Percentiles rank a stretch among this genome's conserved stretches.
These are phyloP conservation scores for Colletes latitarsis DNA, from an alignment of 1,140 invertebrate species.

Conservation along the genomic window DNA sequence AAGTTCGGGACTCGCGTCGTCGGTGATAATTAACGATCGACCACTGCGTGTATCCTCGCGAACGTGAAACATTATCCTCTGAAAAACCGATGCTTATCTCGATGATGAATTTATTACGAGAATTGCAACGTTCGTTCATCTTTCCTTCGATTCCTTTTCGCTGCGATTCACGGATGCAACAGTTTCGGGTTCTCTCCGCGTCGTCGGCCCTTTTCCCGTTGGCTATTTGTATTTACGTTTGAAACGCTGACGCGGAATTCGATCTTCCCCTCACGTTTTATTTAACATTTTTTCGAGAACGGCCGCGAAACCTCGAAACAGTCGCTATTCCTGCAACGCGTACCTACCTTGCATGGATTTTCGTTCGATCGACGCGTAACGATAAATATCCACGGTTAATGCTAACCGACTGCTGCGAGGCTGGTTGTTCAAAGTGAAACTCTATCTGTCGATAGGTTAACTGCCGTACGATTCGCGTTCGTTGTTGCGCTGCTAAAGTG, in stretches of 20 bases:
- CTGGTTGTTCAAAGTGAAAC: constrained; percentile 52
- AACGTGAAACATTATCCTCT: constrained; percentile 66
- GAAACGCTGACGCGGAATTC: constrained; percentile 8
- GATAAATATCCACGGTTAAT: constrained; percentile 55
- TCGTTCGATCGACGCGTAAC: constrained; percentile 39
- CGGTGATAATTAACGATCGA: constrained; percentile 64
- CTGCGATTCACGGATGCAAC: neutral
- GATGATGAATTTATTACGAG: constrained; percentile 59
- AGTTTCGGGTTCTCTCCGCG: constrained; percentile 21
- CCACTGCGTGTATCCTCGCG: constrained; percentile 40
- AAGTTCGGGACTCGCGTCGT: constrained; percentile 61
- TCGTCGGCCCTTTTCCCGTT: neutral
- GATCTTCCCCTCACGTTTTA: constrained; percentile 32
- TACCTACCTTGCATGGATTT: constrained; percentile 38
- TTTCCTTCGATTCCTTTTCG: neutral
- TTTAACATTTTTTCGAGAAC: constrained; percentile 34
- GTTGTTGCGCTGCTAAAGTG: constrained; percentile 2
- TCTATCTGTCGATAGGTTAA: constrained; percentile 68
- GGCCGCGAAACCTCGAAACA: constrained; percentile 4
- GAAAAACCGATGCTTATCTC: constrained; percentile 67
- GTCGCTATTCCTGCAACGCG: neutral
- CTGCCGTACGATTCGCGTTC: constrained; percentile 32
- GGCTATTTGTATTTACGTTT: constrained; percentile 23
- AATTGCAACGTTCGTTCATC: constrained; percentile 34
- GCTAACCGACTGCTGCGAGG: constrained; percentile 34